Evolutionary conservation across 2,113 vertebrate species (phyloP).

Genomic region (Chrysemys picta): DNA sequence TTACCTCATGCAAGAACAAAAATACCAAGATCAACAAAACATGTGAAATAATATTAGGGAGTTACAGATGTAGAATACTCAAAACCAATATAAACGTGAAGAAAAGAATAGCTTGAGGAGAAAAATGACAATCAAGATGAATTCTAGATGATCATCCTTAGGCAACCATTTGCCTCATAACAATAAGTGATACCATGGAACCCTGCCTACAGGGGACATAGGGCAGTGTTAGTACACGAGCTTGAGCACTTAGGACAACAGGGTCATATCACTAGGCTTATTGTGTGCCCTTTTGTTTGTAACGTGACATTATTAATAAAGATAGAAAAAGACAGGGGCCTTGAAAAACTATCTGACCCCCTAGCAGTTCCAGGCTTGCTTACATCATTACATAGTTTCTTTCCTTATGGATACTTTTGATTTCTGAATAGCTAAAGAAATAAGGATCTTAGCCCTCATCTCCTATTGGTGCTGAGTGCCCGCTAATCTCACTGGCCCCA

Average conservation of each 20-base stretch:
- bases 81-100: neutral
- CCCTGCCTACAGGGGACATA: neutral
- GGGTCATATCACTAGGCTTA: neutral
- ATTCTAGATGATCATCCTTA: neutral
- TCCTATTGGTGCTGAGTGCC: neutral
- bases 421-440: neutral
- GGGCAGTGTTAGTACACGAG: neutral
- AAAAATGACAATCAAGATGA: neutral
- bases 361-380: neutral
- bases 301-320: neutral
- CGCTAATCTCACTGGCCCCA: neutral
- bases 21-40: neutral
- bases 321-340: too few relatives aligned
- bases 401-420: rapidly evolving
- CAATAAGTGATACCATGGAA: neutral
- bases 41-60: neutral
- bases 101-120: conserved; percentile 1
- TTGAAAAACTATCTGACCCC: neutral
- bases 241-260: rapidly evolving
- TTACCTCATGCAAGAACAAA: neutral
- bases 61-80: neutral
- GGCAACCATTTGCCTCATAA: neutral
- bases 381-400: rapidly evolving
- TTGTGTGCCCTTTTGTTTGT: conserved; percentile 26
- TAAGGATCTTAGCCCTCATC: neutral